Evolutionary conservation across 2,797 vertebrate species (phyloP), one percentile per base, ranked within the genome.

Genomic region (Diceros bicornis): DNA sequence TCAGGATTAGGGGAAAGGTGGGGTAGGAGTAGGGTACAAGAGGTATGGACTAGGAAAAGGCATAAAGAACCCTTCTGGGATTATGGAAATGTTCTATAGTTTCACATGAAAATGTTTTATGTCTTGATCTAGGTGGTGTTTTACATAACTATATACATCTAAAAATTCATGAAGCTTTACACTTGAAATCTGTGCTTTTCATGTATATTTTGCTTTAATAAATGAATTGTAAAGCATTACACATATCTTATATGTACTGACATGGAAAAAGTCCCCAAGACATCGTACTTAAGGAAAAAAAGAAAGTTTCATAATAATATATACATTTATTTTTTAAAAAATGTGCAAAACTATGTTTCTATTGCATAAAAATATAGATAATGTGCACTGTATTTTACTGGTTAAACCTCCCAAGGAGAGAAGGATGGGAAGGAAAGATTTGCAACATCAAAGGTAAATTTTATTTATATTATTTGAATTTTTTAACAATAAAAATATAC

Each of bases 401-500:
- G 18, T 81, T 93, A 95, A 71, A 57, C 4, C 23, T 11, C 12
- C 10, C 9, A 29, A 4, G 34, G 12, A 16, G 23, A 61, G 11
- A 44, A 2, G 3, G 9, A 72, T n/a, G 3, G 20, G 62, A 90
- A 91, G 23, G 5, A 71, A 96, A 64, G 17, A 69, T 69, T 61
- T 82, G 50, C 6, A 88, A 57, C 55, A 72, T 50, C 16, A 81
- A 96, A 66, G 34, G 12, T 72, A 82, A 89, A 87, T 29, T 87
- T 69, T 81, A 93, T 34, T 96, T 66, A 78, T 21, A 92, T 71
- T 32, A 93, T 78, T 27, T 91, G 34, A 91, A 89, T 66, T 92
- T 64, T 74, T 52, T 95, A 82, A 95, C 10, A 62, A 83, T 64
- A 85, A 96, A 92, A 95, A 92, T 62, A 82, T 29, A 77, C 61